Evolutionary conservation across 2,113 vertebrate species (phyloP).

Genomic region (Pica pica): DNA sequence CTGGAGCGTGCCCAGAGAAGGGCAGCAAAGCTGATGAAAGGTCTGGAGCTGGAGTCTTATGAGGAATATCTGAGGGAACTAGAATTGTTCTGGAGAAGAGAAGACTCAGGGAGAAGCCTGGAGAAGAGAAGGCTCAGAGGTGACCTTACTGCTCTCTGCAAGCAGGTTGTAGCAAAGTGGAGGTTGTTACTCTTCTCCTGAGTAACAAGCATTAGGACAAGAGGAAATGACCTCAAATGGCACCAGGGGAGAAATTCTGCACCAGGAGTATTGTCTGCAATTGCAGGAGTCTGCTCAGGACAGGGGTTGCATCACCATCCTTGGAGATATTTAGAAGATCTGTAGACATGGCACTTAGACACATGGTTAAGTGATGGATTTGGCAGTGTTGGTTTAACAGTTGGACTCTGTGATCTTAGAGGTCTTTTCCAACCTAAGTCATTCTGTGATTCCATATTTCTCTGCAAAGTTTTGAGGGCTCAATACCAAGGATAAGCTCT

Average conservation of each 20-base stretch:
- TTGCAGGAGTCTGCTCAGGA: neutral
- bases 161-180: accelerated
- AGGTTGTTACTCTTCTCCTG: neutral
- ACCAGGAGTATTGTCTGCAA: neutral
- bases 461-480: neutral
- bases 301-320: neutral
- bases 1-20: neutral
- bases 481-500: neutral
- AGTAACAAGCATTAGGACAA: neutral
- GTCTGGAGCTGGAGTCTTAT: neutral
- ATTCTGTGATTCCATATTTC: neutral
- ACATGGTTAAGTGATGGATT: neutral
- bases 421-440: neutral
- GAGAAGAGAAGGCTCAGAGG: neutral
- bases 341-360: neutral
- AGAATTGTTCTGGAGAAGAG: neutral
- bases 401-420: neutral
- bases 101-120: neutral
- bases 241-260: neutral
- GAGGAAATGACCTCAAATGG: neutral
- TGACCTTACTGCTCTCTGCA: neutral
- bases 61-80: neutral
- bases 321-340: neutral
- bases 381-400: neutral
- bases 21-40: neutral